Evolutionary conservation across 2,113 vertebrate species (phyloP).

Genomic region (Baryphthengus martii): DNA sequence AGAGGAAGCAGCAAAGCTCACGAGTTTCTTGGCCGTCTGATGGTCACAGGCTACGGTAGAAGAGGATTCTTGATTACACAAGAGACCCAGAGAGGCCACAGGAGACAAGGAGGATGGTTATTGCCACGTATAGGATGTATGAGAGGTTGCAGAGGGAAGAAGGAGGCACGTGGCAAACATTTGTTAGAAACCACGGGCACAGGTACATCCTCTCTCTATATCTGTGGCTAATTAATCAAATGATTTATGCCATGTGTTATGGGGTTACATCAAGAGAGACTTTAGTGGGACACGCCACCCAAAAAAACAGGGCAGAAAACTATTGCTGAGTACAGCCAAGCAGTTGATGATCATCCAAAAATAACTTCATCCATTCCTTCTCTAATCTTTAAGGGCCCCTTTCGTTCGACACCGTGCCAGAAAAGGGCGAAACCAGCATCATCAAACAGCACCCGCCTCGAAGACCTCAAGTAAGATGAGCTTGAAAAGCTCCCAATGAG

Average conservation of each 20-base stretch:
- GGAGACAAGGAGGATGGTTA: neutral
- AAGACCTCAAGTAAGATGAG: conserved; percentile 72
- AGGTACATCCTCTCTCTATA: neutral
- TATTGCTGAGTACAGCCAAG: neutral
- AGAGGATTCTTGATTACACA: neutral
- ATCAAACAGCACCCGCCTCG: conserved; percentile 78
- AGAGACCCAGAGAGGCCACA: neutral
- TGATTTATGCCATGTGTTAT: fast-evolving
- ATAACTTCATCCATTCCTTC: neutral
- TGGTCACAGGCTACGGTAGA: neutral
- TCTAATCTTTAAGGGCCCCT: conserved; percentile 51
- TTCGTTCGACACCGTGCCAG: conserved; percentile 33
- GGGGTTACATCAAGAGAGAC: no score
- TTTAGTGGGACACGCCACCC: fast-evolving
- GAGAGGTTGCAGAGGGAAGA: neutral
- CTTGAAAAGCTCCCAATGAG: neutral
- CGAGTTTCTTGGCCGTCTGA: neutral
- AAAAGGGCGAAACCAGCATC: conserved; percentile 70
- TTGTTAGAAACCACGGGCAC: neutral
- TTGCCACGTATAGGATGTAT: fast-evolving
- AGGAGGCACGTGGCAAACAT: fast-evolving
- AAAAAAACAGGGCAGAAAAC: neutral
- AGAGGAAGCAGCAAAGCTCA: neutral
- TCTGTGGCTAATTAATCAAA: neutral
- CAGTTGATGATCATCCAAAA: neutral